Conservation (phyloP, 2,113 vertebrate species). For the Anhinga anhinga region DNA sequence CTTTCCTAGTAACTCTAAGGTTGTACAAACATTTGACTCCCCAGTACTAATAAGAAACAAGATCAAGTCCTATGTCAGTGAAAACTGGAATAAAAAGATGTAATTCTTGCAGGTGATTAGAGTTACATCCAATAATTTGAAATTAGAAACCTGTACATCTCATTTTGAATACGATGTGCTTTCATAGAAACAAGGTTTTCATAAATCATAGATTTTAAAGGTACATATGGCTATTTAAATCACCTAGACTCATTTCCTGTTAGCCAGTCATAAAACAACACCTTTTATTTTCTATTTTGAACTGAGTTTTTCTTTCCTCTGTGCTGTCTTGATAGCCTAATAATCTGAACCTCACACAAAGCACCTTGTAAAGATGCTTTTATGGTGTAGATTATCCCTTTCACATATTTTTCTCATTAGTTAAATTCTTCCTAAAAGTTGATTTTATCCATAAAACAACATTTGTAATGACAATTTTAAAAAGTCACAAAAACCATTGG, state of each 20-base stretch:
- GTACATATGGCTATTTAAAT: background rate
- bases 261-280: background rate
- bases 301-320: background rate
- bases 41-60: background rate
- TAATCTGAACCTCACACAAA: background rate
- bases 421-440: background rate
- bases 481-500: background rate
- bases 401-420: background rate
- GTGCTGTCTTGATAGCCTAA: background rate
- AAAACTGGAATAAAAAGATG: background rate
- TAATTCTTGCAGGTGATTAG: background rate
- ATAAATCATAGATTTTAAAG: background rate
- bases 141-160: background rate
- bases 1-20: background rate
- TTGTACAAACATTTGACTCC: background rate
- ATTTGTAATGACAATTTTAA: background rate
- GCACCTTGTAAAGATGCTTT: background rate
- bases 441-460: background rate
- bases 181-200: background rate
- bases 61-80: background rate
- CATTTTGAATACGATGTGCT: background rate
- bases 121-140: background rate
- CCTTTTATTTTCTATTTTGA: background rate
- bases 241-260: background rate
- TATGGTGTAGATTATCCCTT: background rate